phyloP scores from a whole-genome alignment of 2,113 vertebrate species.

The Nycticorax nycticorax region DNA sequence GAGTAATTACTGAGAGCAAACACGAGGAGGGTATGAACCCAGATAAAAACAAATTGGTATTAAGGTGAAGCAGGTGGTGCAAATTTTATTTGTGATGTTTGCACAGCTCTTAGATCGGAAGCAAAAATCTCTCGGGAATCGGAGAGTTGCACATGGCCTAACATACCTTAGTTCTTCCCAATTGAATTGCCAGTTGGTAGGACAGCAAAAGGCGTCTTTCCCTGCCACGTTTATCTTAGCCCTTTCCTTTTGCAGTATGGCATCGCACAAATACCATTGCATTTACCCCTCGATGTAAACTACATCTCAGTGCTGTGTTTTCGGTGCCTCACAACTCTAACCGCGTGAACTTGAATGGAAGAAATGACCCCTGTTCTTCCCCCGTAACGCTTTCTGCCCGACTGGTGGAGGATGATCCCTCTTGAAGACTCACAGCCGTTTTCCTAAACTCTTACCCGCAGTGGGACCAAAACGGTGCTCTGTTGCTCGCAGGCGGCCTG shows the following conservation, averaged over 20 bases:
- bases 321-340: constrained; percentile 35
- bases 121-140: neutral
- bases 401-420: neutral
- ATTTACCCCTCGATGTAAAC: neutral
- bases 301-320: neutral
- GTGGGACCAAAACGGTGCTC: neutral
- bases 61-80: constrained; percentile 24
- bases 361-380: neutral
- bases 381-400: fast-evolving
- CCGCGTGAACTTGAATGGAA: constrained; percentile 17
- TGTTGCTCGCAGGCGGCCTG: neutral
- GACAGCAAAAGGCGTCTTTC: neutral
- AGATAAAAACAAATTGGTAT: neutral
- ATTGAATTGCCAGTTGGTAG: neutral
- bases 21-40: neutral
- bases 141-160: neutral
- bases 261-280: neutral
- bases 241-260: neutral
- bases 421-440: neutral
- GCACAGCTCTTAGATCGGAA: neutral
- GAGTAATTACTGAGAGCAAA: constrained; percentile 51
- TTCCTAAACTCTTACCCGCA: neutral
- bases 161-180: neutral
- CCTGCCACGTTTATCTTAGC: neutral
- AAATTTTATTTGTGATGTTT: neutral